A percentile compares a stretch with the other conserved stretches of the same genome.
These are phyloP conservation scores for Onychomys leucogaster DNA, from an alignment of 2,797 vertebrate species.

Conservation along the genomic window DNA sequence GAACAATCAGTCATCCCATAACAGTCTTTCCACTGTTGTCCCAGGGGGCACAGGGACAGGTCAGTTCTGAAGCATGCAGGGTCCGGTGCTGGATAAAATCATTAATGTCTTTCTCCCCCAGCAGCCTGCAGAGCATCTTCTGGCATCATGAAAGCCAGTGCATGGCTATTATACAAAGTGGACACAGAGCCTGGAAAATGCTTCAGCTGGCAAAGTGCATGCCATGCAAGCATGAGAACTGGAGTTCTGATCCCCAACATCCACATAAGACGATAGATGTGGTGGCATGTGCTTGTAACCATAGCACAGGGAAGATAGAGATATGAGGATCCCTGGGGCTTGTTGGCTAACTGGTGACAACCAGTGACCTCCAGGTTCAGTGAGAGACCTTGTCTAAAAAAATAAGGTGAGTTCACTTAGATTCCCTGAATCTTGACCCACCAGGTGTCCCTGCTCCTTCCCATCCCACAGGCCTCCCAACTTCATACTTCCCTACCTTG, in stretches of 20 bases:
- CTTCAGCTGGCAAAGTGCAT: not conserved
- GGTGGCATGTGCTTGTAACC: not conserved
- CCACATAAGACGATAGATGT: not conserved
- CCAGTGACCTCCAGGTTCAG: not conserved
- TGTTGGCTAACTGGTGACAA: not conserved
- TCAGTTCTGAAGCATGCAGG: not conserved
- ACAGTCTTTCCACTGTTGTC: not conserved
- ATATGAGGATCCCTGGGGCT: not conserved
- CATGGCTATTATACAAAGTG: not conserved
- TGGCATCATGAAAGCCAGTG: not conserved
- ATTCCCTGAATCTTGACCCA: no score
- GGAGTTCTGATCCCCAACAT: not conserved
- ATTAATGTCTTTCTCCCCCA: not conserved
- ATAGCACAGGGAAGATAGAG: not conserved
- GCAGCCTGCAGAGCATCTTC: not conserved
- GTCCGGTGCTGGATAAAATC: not conserved
- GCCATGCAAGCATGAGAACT: not conserved
- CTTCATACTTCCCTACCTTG: not conserved
- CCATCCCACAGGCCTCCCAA: not conserved
- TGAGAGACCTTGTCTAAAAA: not conserved
- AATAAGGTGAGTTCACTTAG: not conserved
- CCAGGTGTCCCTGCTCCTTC: no score
- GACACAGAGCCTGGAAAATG: not conserved
- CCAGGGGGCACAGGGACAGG: not conserved
- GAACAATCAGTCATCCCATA: not conserved